Evolutionary conservation across 2,888 invertebrate genomes (phyloP).

Genomic region (Frankliniella fusca): DNA sequence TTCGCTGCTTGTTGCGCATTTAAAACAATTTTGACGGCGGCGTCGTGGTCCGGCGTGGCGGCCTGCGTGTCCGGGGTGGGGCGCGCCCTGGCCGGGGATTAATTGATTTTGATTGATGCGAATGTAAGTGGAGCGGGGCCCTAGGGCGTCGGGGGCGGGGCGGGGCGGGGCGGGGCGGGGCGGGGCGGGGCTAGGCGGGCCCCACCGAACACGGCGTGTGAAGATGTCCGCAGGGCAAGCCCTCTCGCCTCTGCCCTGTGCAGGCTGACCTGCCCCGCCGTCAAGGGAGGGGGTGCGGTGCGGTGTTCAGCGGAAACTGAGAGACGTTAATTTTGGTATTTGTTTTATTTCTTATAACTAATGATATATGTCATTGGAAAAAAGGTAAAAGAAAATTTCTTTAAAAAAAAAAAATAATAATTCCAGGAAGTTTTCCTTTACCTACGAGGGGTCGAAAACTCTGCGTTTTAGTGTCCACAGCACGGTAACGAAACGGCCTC

Average conservation of each 20-base stretch:
- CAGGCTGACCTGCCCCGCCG: not conserved
- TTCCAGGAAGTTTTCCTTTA: too few relatives aligned
- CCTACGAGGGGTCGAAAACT: too few relatives aligned
- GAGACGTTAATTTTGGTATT: too few relatives aligned
- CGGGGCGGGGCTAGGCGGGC: not conserved
- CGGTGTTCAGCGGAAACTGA: too few relatives aligned
- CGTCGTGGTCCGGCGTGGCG: not conserved
- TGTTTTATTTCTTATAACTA: too few relatives aligned
- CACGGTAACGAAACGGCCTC: too few relatives aligned
- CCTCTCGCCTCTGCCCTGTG: not conserved
- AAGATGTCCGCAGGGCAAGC: constrained; percentile 12
- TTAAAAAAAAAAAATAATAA: too few relatives aligned
- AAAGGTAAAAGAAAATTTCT: too few relatives aligned
- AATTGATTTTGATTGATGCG: constrained; percentile 26
- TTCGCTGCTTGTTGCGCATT: not conserved
- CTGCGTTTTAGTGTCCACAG: too few relatives aligned
- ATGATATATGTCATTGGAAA: too few relatives aligned
- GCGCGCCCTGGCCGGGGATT: not conserved
- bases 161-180: not conserved
- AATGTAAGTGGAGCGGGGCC: not conserved
- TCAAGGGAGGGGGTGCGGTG: too few relatives aligned
- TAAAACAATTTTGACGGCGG: constrained; percentile 19
- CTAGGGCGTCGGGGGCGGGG: not conserved
- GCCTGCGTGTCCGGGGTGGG: not conserved
- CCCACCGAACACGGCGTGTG: not conserved